Base-by-base conservation (phyloP, 2,888 invertebrate species). In the Chelonus formosanus region DNA sequence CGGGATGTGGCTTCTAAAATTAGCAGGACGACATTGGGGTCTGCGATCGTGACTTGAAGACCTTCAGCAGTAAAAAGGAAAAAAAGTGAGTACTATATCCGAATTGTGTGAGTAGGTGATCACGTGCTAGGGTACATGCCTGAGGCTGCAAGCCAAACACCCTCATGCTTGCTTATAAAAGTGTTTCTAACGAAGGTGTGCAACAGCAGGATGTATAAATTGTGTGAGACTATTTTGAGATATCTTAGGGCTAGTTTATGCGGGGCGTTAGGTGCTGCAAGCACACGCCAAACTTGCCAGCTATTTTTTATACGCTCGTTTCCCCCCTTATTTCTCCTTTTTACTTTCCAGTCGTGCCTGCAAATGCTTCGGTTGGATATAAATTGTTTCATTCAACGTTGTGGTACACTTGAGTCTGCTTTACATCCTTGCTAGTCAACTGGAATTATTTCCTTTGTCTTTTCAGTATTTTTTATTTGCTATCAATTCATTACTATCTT, bases 131-230 rank as follows among this genome's bases (percentile, higher is more conserved):
- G 56, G 56, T 43, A 56, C 44, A 43, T 6, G 56, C n/a, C 43
- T 40, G 31, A 44, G 44, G 56, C 43, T 56, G 43, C 44, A 43
- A 56, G 44, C 40, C 56, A 56, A 56, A 56, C 44, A 56, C 56
- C 43, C 56, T 56, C 56, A 5, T 56, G 36, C n/a, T 35, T 54
- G 56, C 43, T 44, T 44, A 56, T 20, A 56, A 10, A 31, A 56
- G 44, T 56, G 53, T 6, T 44, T 57, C 57, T 31, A 55, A 58
- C 68, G 71, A 74, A 79, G 80, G 78, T 81, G 79, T 4, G 35
- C 75, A 75, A 78, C 76, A 76, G 75, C 81, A 79, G 83, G 82
- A 82, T 80, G 80, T 81, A 81, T 83, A 83, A 82, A 83, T 83
- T 81, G 77, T 79, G 48, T 76, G 74, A 70, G 76, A 77, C 80